Evolutionary conservation across 2,888 invertebrate genomes (phyloP).

Genomic region (Epistrophe grossulariae): DNA sequence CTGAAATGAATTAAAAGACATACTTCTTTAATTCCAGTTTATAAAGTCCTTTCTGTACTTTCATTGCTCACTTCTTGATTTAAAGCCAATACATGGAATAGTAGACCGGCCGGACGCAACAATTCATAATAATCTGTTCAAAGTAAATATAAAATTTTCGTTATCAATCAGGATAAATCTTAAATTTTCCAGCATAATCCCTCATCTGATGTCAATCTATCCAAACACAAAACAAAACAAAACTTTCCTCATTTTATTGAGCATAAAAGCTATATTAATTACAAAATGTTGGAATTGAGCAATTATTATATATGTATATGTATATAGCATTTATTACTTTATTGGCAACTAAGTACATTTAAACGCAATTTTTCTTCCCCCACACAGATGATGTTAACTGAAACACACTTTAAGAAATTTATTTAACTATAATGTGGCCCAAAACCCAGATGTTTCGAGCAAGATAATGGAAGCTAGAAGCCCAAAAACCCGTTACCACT

Average conservation of each 20-base stretch:
- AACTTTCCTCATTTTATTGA: neutral
- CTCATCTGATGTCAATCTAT: neutral
- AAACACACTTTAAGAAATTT: neutral
- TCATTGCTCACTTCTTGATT: no score
- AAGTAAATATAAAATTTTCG: neutral
- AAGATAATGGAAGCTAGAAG: constrained; percentile 2
- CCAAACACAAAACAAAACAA: neutral
- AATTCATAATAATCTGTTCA: neutral
- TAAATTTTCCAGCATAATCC: neutral
- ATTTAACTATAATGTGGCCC: constrained; percentile 3
- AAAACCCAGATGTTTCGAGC: neutral
- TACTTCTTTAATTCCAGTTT: no score
- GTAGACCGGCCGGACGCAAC: no score
- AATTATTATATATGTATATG: no score
- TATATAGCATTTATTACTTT: neutral
- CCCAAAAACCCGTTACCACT: neutral
- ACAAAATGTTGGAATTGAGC: neutral
- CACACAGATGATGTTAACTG: constrained; percentile 11
- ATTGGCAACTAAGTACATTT: constrained; percentile 7
- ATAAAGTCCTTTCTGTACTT: no score
- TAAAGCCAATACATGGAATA: no score
- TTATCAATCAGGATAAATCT: neutral
- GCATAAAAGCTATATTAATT: neutral
- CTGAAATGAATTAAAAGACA: no score
- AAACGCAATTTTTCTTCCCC: neutral